Evolutionary conservation across 2,888 invertebrate species (phyloP).

Genomic region (Plutella xylostella): DNA sequence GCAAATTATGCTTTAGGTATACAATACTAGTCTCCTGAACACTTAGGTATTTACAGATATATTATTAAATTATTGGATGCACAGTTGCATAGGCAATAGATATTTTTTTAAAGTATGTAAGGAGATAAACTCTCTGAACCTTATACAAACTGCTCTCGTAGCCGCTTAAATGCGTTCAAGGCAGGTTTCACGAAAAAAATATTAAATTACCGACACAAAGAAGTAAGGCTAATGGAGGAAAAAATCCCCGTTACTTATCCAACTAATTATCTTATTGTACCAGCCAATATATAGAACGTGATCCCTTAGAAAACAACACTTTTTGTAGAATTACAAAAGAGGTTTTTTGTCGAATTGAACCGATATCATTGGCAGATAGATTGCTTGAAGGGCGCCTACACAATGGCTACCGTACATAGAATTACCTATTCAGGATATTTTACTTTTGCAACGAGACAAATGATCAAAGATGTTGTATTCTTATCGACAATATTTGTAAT

Average conservation of each 20-base stretch:
- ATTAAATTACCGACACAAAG: conserved; percentile 62
- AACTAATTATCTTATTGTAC: conserved; percentile 64
- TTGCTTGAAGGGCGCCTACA: conserved; percentile 30
- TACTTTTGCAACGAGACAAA: too few species aligned
- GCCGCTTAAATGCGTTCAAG: conserved; percentile 33
- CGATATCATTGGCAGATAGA: conserved; percentile 50
- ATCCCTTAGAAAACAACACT: conserved; percentile 51
- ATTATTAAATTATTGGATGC: too few species aligned
- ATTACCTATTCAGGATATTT: too few species aligned
- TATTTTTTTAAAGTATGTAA: too few species aligned
- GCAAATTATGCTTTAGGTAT: too few species aligned
- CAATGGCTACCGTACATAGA: not conserved
- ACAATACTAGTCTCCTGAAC: too few species aligned
- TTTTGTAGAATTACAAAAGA: conserved; percentile 53
- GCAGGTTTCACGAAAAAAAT: conserved; percentile 53
- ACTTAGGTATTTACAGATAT: too few species aligned
- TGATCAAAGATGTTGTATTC: too few species aligned
- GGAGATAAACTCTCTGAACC: too few species aligned
- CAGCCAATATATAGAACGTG: conserved; percentile 50
- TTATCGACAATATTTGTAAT: too few species aligned
- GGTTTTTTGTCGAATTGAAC: conserved; percentile 41
- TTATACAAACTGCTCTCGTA: conserved; percentile 42
- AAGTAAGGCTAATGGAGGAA: conserved; percentile 38
- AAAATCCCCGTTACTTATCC: conserved; percentile 60
- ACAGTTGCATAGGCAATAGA: too few species aligned